Evolutionary conservation across 2,113 vertebrate species (phyloP), one percentile per base, ranked within the genome.

Genomic region (Clarias macrocephalus): DNA sequence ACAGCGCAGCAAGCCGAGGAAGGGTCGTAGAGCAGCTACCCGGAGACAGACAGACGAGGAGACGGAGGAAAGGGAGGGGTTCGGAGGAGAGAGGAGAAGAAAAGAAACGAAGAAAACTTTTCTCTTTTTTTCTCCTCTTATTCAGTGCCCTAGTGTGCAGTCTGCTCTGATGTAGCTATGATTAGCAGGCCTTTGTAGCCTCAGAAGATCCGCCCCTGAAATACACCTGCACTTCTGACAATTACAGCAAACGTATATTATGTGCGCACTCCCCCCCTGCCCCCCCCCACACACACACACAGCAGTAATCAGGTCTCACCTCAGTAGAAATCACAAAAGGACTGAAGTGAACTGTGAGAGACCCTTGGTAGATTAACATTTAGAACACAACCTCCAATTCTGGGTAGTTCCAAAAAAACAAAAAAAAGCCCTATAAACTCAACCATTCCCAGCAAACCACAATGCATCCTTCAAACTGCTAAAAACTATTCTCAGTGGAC

Each of bases 1-100:
- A 95, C 92, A 93, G 93, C 89, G 91, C 88, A 84, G 86, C 62
- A 76, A 88, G 89, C 60, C 83, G 65, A 83, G 84, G 65, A 82
- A 89, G 63, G 87, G 90, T 86, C 89, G 85, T 81, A 28, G 80
- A 83, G 88, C 88, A 88, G 86, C 75, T 81, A 82, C 73, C 82
- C 87, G 33, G 85, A 89, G 81, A 84, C 48, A 65, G 21, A 33
- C 48, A 1, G 65, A 73, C 68, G 59, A 66, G 70, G 70, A 77
- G 72, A 72, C 19, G 82, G 62, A 77, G 37, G 85, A 0, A 62
- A 73, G 33, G 83, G 83, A 85, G 82, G 80, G 62, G 28, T 48
- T 18, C 23, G 16, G 75, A 88, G 80, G 63, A 4, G 84, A 86
- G 16, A 16, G 23, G 25, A 57, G 63, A 76, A 37, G 65, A n/a